Conservation (phyloP, 2,888 invertebrate species). For the Blomia tropicalis region DNA sequence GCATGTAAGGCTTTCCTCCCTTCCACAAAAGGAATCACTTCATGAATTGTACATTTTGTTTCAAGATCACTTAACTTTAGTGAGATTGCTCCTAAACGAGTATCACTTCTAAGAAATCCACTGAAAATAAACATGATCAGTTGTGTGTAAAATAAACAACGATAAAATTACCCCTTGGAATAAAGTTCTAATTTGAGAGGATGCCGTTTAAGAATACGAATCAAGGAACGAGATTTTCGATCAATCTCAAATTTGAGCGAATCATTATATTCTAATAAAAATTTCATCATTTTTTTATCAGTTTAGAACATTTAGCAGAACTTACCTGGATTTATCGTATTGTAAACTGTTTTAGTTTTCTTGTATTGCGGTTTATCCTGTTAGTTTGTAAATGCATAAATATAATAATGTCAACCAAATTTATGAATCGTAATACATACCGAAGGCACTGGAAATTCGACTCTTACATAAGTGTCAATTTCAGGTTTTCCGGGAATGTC, state of each 20-base stretch:
- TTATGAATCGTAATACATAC: constrained; percentile 38
- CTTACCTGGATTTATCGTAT: constrained; percentile 59
- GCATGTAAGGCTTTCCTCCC: constrained; percentile 74
- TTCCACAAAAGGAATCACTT: constrained; percentile 75
- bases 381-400: constrained; percentile 31
- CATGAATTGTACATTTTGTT: constrained; percentile 69
- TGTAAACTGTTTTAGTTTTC: constrained; percentile 58
- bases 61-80: constrained; percentile 80
- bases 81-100: constrained; percentile 59
- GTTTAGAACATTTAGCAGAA: constrained; percentile 23
- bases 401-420: too few species aligned
- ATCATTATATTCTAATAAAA: constrained; percentile 52
- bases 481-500: constrained; percentile 55
- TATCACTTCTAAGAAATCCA: constrained; percentile 79
- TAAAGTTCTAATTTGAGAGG: constrained; percentile 76
- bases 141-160: constrained; percentile 1
- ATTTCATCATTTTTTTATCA: constrained; percentile 54
- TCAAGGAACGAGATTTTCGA: constrained; percentile 59
- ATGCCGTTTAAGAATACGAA: constrained; percentile 70
- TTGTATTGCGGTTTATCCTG: constrained; percentile 45
- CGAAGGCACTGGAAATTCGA: constrained; percentile 76
- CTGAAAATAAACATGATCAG: constrained; percentile 42
- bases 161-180: constrained; percentile 62
- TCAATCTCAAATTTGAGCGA: constrained; percentile 62
- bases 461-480: constrained; percentile 77